These are phyloP conservation scores for Spondyliosoma cantharus DNA, from an alignment of 2,797 vertebrate species.

Conservation along the genomic window DNA sequence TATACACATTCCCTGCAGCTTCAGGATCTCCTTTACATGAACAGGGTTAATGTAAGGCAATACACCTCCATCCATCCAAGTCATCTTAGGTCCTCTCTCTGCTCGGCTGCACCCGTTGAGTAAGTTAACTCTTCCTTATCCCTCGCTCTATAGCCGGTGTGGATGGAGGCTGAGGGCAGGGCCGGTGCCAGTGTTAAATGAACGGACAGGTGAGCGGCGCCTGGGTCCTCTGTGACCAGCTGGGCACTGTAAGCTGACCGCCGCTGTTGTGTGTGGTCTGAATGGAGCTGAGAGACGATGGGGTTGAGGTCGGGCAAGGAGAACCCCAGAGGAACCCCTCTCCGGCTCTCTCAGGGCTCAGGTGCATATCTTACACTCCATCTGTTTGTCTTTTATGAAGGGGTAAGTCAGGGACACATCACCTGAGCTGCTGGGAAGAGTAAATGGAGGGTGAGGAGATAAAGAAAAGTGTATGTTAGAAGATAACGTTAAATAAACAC, in stretches of 20 bases:
- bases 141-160: slow-evolving; percentile 23
- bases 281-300: slow-evolving; percentile 73
- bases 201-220: slow-evolving; percentile 69
- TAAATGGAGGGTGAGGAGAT: slow-evolving; percentile 26
- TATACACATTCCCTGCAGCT: slow-evolving; percentile 47
- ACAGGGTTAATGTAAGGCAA: slow-evolving; percentile 75
- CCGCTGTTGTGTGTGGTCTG: slow-evolving; percentile 76
- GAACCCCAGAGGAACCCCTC: slow-evolving; percentile 66
- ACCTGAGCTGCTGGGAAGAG: slow-evolving; percentile 60
- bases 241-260: slow-evolving; percentile 77
- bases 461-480: slow-evolving; percentile 9
- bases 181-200: slow-evolving; percentile 64
- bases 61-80: slow-evolving; percentile 70
- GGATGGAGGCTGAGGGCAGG: slow-evolving; percentile 48
- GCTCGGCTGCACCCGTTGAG: slow-evolving; percentile 70
- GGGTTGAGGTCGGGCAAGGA: slow-evolving; percentile 65
- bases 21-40: slow-evolving; percentile 52
- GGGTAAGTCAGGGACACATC: slow-evolving; percentile 56
- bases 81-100: slow-evolving; percentile 68
- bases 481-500: slow-evolving; percentile 37
- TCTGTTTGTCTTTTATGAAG: slow-evolving; percentile 49
- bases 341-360: slow-evolving; percentile 46
- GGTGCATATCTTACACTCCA: slow-evolving; percentile 53
- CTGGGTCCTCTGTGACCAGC: slow-evolving; percentile 70
- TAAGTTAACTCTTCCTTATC: slow-evolving; percentile 73